Conservation (phyloP, 1,140 invertebrate species). For the Formica selysi region DNA sequence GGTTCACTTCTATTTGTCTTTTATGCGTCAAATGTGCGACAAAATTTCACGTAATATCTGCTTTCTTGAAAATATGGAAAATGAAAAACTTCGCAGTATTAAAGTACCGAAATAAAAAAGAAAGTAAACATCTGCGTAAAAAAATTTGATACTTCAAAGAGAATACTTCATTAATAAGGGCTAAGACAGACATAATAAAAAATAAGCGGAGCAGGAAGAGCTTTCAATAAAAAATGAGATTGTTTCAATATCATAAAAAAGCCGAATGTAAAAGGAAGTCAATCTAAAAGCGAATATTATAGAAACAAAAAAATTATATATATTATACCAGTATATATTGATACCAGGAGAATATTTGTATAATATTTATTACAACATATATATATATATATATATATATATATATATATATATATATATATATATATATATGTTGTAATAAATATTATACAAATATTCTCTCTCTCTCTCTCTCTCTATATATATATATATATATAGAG, state of each 20-base stretch:
- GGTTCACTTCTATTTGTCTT: conserved; percentile 1
- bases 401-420: too few species aligned
- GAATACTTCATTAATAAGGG: conserved; percentile 39
- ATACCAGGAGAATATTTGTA: neutral
- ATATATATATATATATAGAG: too few species aligned
- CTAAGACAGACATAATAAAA: conserved; percentile 41
- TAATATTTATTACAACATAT: neutral
- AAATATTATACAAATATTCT: neutral
- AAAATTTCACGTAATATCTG: neutral
- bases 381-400: too few species aligned
- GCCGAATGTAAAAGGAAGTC: conserved; percentile 1
- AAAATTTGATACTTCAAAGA: conserved; percentile 37
- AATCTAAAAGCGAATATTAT: conserved; percentile 21
- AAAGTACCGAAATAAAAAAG: conserved; percentile 32
- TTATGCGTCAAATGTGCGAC: neutral
- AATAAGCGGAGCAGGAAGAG: neutral
- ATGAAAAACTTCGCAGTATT: conserved; percentile 1
- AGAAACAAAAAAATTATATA: conserved; percentile 3
- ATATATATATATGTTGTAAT: neutral
- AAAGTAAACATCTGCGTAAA: conserved; percentile 19
- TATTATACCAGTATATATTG: too few species aligned
- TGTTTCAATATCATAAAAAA: conserved; percentile 34
- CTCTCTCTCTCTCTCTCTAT: too few species aligned
- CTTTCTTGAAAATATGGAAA: neutral
- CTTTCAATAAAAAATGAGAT: conserved; percentile 29